phyloP scores from a whole-genome alignment of 2,113 vertebrate genomes.

The Sminthopsis crassicaudata region DNA sequence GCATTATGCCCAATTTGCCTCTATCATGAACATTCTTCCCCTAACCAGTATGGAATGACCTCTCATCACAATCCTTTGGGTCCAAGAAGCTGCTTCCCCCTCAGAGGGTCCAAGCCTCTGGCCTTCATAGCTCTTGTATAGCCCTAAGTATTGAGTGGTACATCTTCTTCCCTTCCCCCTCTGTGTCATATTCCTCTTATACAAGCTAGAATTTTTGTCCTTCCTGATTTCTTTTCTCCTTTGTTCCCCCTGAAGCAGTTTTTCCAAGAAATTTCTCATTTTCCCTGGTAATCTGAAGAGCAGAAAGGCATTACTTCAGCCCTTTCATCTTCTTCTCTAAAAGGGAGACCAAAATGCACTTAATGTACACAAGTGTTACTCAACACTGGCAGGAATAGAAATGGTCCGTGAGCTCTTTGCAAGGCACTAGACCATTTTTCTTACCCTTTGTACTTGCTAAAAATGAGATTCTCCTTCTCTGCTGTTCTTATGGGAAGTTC shows the following conservation, averaged over 20 bases:
- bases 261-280: not conserved
- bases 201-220: not conserved
- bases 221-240: not conserved
- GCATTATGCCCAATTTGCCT: not conserved
- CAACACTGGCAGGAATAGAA: not conserved
- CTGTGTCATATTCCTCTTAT: not conserved
- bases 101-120: not conserved
- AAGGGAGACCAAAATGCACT: not conserved
- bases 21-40: not conserved
- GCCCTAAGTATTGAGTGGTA: not conserved
- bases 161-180: not conserved
- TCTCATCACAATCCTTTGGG: not conserved
- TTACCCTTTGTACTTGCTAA: not conserved
- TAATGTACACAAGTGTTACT: not conserved
- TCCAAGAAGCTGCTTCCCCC: not conserved
- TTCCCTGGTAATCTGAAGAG: not conserved
- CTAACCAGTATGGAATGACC: not conserved
- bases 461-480: not conserved
- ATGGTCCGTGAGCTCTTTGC: not conserved
- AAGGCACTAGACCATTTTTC: not conserved
- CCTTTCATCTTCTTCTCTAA: not conserved
- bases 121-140: not conserved
- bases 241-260: not conserved
- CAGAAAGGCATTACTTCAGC: not conserved
- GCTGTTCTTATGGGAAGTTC: not conserved